A percentile compares a stretch with the other conserved stretches of the same genome.
Conservation (phyloP, 1,140 invertebrate genomes). For the Drosophila rufa region DNA sequence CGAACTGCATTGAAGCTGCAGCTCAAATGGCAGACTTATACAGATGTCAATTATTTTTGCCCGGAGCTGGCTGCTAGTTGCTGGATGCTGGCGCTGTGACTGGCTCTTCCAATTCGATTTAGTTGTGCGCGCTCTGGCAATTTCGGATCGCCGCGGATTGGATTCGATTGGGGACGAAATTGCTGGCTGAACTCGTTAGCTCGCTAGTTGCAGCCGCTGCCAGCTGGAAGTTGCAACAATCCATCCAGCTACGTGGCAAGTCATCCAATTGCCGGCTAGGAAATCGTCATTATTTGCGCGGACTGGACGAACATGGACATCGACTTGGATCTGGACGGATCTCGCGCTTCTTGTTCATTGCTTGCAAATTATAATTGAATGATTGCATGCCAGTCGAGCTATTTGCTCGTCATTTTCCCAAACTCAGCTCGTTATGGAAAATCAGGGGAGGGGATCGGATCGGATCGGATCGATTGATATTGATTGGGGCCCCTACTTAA, state of each 20-base stretch:
- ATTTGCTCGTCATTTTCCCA: conserved; percentile 76
- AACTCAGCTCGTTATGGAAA: conserved; percentile 45
- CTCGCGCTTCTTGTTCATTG: conserved; percentile 38
- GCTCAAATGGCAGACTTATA: conserved; percentile 71
- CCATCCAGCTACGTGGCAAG: conserved; percentile 68
- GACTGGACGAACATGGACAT: conserved; percentile 45
- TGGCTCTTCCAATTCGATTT: conserved; percentile 51
- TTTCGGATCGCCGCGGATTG: conserved; percentile 55
- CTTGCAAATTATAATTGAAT: conserved; percentile 80
- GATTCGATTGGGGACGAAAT: conserved; percentile 59
- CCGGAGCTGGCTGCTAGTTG: conserved; percentile 25
- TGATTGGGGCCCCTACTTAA: conserved; percentile 49
- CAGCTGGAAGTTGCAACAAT: conserved; percentile 55
- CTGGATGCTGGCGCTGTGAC: conserved; percentile 25
- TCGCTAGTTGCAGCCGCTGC: conserved; percentile 41
- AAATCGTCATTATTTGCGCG: conserved; percentile 60
- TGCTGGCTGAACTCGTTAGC: conserved; percentile 62
- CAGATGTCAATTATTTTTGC: conserved; percentile 82
- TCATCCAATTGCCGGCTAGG: conserved; percentile 73
- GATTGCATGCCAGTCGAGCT: conserved; percentile 74
- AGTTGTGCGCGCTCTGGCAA: conserved; percentile 53
- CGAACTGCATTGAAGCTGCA: conserved; percentile 25
- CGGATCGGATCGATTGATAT: conserved; percentile 60
- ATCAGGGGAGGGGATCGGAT: background rate
- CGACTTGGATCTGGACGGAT: conserved; percentile 49